Percentiles rank a stretch among this genome's conserved stretches.
phyloP scores from a whole-genome alignment of 1,140 invertebrate genomes.

The Orussus abietinus region DNA sequence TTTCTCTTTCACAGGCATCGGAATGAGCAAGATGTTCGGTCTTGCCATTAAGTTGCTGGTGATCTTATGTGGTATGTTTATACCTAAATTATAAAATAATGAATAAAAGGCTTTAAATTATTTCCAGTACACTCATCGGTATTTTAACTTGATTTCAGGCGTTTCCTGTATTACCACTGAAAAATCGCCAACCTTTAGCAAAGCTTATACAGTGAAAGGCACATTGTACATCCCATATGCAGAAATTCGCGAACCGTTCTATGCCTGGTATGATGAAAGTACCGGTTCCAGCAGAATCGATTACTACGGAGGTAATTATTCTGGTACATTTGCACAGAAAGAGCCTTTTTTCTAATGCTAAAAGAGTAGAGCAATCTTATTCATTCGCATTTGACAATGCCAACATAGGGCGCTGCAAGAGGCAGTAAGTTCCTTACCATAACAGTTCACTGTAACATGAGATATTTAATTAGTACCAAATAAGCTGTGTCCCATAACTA shows the following conservation, averaged over 20 bases:
- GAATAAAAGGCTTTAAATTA: neutral
- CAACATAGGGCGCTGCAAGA: too few relatives aligned
- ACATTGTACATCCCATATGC: slow-evolving; percentile 86
- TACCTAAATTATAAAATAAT: neutral
- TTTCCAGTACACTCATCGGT: slow-evolving; percentile 3
- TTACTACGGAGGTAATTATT: slow-evolving; percentile 81
- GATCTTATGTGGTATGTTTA: slow-evolving; percentile 12
- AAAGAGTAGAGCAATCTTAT: too few relatives aligned
- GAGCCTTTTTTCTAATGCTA: too few relatives aligned
- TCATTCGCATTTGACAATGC: too few relatives aligned
- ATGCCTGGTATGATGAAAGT: slow-evolving; percentile 77
- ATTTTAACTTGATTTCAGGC: slow-evolving; percentile 18
- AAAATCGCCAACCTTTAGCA: slow-evolving; percentile 62
- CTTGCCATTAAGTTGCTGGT: slow-evolving; percentile 12
- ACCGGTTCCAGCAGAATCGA: slow-evolving; percentile 81
- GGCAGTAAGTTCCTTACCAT: too few relatives aligned
- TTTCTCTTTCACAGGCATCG: too few relatives aligned
- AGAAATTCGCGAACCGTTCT: slow-evolving; percentile 85
- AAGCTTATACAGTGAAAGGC: slow-evolving; percentile 70
- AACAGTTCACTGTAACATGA: too few relatives aligned
- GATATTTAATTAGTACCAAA: too few relatives aligned
- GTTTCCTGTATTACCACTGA: slow-evolving; percentile 13
- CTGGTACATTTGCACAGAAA: too few relatives aligned
- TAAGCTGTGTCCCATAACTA: too few relatives aligned
- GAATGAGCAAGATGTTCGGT: slow-evolving; percentile 16